These are phyloP conservation scores for Regulus satrapa DNA, from an alignment of 2,113 vertebrate genomes.

Conservation along the genomic window DNA sequence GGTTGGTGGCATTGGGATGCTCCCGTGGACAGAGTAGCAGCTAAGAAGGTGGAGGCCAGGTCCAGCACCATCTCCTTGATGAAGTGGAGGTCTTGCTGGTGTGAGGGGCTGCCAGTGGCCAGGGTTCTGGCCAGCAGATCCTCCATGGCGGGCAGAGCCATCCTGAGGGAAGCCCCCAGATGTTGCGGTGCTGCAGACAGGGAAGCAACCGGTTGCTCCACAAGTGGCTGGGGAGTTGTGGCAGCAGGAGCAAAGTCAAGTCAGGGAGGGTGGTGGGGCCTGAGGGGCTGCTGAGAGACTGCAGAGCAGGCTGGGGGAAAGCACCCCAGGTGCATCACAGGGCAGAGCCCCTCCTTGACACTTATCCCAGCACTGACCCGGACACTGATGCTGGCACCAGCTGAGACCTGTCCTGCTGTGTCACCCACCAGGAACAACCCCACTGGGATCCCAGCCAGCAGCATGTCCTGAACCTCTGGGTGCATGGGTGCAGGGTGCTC, in stretches of 20 bases:
- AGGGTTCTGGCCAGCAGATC: not conserved
- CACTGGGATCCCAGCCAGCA: not conserved
- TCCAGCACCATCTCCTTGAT: not conserved
- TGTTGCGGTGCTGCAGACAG: rapidly evolving
- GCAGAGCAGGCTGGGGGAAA: not conserved
- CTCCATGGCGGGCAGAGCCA: not conserved
- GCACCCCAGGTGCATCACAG: not conserved
- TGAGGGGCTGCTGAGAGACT: not conserved
- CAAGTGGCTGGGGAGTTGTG: not conserved
- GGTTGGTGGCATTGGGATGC: not conserved
- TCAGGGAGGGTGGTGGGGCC: too few species aligned
- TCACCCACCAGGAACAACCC: not conserved
- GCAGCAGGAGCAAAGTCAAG: not conserved
- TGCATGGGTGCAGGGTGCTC: not conserved
- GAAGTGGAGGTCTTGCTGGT: not conserved
- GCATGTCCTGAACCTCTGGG: not conserved
- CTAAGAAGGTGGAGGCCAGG: not conserved
- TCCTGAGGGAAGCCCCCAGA: not conserved
- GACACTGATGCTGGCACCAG: rapidly evolving
- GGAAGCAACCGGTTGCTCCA: rapidly evolving
- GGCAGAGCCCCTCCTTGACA: rapidly evolving
- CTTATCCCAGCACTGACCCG: rapidly evolving
- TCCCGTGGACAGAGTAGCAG: conserved; percentile 50
- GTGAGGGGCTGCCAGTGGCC: rapidly evolving
- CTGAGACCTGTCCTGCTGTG: not conserved